phyloP scores from a whole-genome alignment of 2,797 vertebrate genomes.

The Benthosema pterotum region DNA sequence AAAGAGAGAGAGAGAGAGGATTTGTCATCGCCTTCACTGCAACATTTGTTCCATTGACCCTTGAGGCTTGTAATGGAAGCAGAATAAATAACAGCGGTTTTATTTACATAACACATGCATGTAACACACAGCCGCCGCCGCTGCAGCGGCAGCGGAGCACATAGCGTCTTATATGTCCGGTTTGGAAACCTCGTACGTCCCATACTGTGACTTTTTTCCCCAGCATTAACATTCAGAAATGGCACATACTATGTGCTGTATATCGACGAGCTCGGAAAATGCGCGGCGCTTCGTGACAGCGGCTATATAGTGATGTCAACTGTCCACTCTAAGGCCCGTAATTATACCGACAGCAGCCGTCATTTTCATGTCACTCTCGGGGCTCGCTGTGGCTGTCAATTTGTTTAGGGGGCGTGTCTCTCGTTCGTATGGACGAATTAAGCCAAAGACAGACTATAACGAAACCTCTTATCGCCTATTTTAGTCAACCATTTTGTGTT shows the following conservation, averaged over 20 bases:
- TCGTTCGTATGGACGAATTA: conserved; percentile 22
- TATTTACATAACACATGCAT: neutral
- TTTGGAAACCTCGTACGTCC: too few species aligned
- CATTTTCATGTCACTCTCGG: neutral
- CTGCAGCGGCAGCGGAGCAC: neutral
- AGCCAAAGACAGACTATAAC: too few species aligned
- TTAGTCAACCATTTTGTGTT: too few species aligned
- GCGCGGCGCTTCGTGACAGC: too few species aligned
- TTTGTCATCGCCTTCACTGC: neutral
- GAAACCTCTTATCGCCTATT: too few species aligned
- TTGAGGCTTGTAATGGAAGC: neutral
- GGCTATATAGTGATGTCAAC: too few species aligned
- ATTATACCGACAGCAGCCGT: conserved; percentile 27
- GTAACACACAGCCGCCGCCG: too few species aligned
- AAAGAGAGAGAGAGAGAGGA: too few species aligned
- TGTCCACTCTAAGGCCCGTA: conserved; percentile 23
- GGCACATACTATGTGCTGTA: too few species aligned
- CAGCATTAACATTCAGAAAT: too few species aligned
- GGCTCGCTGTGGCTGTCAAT: conserved; percentile 16
- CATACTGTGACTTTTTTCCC: too few species aligned
- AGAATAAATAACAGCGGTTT: neutral
- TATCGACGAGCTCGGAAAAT: too few species aligned
- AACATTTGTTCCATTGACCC: neutral
- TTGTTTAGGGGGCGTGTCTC: conserved; percentile 11
- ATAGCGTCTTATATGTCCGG: neutral